Evolutionary conservation across 2,888 invertebrate species (phyloP).

Genomic region (Poecilus cupreus): DNA sequence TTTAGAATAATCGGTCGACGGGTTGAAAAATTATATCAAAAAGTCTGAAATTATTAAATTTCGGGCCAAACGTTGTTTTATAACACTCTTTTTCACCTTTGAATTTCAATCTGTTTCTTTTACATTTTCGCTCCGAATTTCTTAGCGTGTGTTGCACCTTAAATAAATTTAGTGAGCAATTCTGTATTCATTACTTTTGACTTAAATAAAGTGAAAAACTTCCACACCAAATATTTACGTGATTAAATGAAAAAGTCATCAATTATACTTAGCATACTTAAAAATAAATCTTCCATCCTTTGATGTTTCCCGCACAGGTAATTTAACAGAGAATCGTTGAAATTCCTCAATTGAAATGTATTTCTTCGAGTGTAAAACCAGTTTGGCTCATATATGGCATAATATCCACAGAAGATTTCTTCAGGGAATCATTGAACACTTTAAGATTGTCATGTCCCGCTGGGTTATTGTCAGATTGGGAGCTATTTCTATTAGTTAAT

Average conservation of each 20-base stretch:
- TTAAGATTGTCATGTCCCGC: neutral
- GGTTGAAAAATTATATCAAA: too few relatives aligned
- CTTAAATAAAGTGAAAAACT: neutral
- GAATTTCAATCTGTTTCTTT: too few relatives aligned
- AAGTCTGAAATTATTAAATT: too few relatives aligned
- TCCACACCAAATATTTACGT: slow-evolving; percentile 8
- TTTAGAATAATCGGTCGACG: too few relatives aligned
- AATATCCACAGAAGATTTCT: slow-evolving; percentile 1
- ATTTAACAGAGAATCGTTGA: slow-evolving; percentile 11
- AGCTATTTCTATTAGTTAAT: slow-evolving; percentile 11
- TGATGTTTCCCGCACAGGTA: neutral
- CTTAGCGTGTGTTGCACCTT: too few relatives aligned
- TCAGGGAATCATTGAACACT: neutral
- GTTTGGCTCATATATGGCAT: slow-evolving; percentile 4
- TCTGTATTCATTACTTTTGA: neutral
- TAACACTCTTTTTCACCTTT: too few relatives aligned
- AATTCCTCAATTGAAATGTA: slow-evolving; percentile 34
- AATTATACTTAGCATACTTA: slow-evolving; percentile 16
- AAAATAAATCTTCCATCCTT: slow-evolving; percentile 11
- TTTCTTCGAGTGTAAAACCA: slow-evolving; percentile 14
- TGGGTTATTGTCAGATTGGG: neutral
- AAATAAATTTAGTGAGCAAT: too few relatives aligned
- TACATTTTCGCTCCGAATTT: too few relatives aligned
- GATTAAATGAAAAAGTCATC: slow-evolving; percentile 18
- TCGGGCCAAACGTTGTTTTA: too few relatives aligned